Conservation (phyloP, 2,797 vertebrate species). For the Channallabes apus region DNA sequence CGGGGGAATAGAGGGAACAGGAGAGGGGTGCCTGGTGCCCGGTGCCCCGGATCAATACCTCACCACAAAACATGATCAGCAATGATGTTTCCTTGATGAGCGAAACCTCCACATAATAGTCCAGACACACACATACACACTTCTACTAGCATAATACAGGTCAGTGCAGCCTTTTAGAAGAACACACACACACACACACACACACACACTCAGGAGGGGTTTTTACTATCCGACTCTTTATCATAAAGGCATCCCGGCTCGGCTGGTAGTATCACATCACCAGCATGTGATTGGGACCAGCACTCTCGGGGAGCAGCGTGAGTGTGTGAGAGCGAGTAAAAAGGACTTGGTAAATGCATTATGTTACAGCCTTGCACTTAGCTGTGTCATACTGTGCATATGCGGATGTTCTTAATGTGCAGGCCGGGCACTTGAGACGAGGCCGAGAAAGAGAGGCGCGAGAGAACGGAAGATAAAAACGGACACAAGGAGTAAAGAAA, state of each 20-base stretch:
- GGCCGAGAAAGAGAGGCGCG: not conserved
- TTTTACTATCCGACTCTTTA: not conserved
- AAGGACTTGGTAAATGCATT: constrained; percentile 59
- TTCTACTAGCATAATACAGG: constrained; percentile 13
- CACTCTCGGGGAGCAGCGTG: constrained; percentile 25
- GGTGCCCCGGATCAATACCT: constrained; percentile 59
- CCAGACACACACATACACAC: constrained; percentile 51
- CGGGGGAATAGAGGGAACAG: constrained; percentile 9
- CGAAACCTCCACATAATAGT: constrained; percentile 58
- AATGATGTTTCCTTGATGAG: constrained; percentile 62
- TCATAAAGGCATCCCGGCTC: constrained; percentile 28
- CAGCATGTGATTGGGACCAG: constrained; percentile 38
- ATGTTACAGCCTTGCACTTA: constrained; percentile 57
- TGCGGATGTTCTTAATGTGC: constrained; percentile 55
- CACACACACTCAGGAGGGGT: not conserved
- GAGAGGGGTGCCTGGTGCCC: constrained; percentile 2
- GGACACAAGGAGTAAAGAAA: not conserved
- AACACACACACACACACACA: constrained; percentile 27
- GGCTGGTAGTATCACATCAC: constrained; percentile 34
- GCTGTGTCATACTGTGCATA: constrained; percentile 58
- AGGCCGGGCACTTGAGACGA: constrained; percentile 40
- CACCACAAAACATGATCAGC: constrained; percentile 63
- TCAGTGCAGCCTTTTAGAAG: constrained; percentile 15
- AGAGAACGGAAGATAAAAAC: not conserved
- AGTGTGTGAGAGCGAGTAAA: constrained; percentile 41